phyloP scores from a whole-genome alignment of 2,888 invertebrate species.

The Acanthosepion pharaonis region DNA sequence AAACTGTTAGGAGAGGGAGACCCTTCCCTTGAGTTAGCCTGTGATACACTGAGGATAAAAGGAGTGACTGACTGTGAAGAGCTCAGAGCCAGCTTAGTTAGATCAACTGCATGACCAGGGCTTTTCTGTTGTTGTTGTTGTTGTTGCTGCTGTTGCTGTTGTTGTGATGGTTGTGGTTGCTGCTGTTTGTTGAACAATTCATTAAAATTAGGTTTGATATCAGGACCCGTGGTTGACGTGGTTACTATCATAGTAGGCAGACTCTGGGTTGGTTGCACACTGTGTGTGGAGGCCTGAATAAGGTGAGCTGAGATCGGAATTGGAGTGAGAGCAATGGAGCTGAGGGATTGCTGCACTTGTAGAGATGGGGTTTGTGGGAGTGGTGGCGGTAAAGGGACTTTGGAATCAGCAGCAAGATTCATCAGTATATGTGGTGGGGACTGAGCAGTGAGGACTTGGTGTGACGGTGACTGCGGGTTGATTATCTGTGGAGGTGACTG shows the following conservation, averaged over 20 bases:
- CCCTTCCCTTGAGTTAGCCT: constrained; percentile 24
- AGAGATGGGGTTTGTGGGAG: constrained; percentile 46
- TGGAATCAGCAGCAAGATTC: constrained; percentile 52
- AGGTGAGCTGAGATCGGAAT: constrained; percentile 62
- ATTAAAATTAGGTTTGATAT: constrained; percentile 42
- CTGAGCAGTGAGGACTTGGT: constrained; percentile 48
- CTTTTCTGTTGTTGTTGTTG: constrained; percentile 10
- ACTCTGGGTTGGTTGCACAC: constrained; percentile 51
- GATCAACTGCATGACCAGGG: constrained; percentile 33
- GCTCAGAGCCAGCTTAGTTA: not conserved
- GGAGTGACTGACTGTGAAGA: constrained; percentile 13
- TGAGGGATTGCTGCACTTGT: constrained; percentile 48
- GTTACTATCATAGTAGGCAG: constrained; percentile 59
- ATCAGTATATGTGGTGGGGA: constrained; percentile 52
- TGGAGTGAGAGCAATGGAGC: constrained; percentile 52
- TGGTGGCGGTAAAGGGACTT: constrained; percentile 36
- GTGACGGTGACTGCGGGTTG: constrained; percentile 48
- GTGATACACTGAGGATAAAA: constrained; percentile 25
- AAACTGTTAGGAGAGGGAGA: constrained; percentile 42
- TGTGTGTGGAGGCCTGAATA: constrained; percentile 53
- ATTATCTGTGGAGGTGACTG: constrained; percentile 47
- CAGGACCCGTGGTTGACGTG: constrained; percentile 46
- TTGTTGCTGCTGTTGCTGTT: not conserved
- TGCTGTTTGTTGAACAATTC: constrained; percentile 40
- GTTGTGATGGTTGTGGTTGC: not conserved